A percentile compares a stretch with the other conserved stretches of the same genome.
phyloP scores from a whole-genome alignment of 2,888 invertebrate species.

The Stegana nigrithorax region DNA sequence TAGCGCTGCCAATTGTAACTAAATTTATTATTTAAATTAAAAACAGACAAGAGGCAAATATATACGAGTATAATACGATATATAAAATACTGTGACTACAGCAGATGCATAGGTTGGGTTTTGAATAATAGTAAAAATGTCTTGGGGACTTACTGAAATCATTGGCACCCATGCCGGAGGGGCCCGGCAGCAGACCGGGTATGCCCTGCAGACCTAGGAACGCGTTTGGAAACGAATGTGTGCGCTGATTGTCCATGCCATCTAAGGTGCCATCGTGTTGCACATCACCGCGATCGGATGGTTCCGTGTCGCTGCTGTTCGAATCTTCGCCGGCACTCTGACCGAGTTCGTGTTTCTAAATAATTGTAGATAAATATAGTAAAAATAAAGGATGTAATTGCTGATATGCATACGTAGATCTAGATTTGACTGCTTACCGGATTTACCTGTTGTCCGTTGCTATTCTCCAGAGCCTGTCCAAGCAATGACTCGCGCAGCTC shows the following conservation, averaged over 20 bases:
- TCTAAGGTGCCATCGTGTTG: slow-evolving; percentile 75
- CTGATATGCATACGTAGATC: neutral
- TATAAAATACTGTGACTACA: no score
- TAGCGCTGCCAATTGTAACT: neutral
- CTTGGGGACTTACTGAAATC: slow-evolving; percentile 80
- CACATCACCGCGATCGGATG: slow-evolving; percentile 76
- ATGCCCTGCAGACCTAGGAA: slow-evolving; percentile 83
- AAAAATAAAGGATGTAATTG: slow-evolving; percentile 18
- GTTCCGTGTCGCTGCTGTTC: slow-evolving; percentile 84
- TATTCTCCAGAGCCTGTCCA: slow-evolving; percentile 80
- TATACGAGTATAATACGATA: slow-evolving; percentile 28
- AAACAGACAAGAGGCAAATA: slow-evolving; percentile 52
- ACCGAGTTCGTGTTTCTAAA: slow-evolving; percentile 71
- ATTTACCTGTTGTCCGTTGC: slow-evolving; percentile 71
- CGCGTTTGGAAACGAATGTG: slow-evolving; percentile 82
- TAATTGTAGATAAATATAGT: slow-evolving; percentile 38
- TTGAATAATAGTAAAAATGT: neutral
- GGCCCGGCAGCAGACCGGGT: slow-evolving; percentile 85
- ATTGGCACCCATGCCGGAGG: slow-evolving; percentile 85
- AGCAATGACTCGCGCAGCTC: slow-evolving; percentile 80
- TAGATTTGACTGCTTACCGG: slow-evolving; percentile 38
- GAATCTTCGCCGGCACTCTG: slow-evolving; percentile 86
- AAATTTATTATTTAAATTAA: slow-evolving; percentile 38
- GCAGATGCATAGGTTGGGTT: slow-evolving; percentile 28
- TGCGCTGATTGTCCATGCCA: slow-evolving; percentile 75